Percentiles rank a stretch among this genome's conserved stretches.
These are phyloP conservation scores for Seriola aureovittata DNA, from an alignment of 2,113 vertebrate species.

Conservation along the genomic window DNA sequence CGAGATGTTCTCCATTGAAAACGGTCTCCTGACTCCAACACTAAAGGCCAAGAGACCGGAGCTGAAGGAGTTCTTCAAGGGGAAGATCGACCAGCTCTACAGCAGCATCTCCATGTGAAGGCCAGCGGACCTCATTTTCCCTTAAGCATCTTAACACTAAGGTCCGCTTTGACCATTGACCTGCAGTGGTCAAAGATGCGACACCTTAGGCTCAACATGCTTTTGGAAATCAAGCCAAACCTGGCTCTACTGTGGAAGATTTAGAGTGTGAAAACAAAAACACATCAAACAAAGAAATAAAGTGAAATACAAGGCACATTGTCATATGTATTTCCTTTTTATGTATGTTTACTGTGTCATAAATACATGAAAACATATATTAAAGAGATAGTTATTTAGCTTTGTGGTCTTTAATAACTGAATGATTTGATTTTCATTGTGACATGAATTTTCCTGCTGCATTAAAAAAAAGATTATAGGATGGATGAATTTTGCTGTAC, in stretches of 20 bases:
- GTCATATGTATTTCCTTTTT: slow-evolving; percentile 27
- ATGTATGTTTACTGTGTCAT: slow-evolving; percentile 22
- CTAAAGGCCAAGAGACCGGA: slow-evolving; percentile 96
- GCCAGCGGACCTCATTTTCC: slow-evolving; percentile 32
- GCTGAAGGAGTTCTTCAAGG: slow-evolving; percentile 96
- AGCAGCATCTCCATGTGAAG: slow-evolving; percentile 91
- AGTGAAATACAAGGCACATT: slow-evolving; percentile 31
- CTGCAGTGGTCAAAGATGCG: slow-evolving; percentile 40
- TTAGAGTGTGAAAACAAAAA: slow-evolving; percentile 48
- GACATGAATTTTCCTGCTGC: slow-evolving; percentile 3
- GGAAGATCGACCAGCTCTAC: slow-evolving; percentile 94
- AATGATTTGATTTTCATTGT: slow-evolving; percentile 3
- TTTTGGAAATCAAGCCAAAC: slow-evolving; percentile 54
- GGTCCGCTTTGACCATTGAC: slow-evolving; percentile 53
- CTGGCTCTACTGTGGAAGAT: slow-evolving; percentile 32
- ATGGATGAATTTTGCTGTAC: neutral
- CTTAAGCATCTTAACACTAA: slow-evolving; percentile 56
- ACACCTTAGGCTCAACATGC: slow-evolving; percentile 46
- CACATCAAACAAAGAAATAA: slow-evolving; percentile 20
- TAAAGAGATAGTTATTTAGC: neutral
- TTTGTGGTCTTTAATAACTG: neutral
- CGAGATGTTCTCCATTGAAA: slow-evolving; percentile 96
- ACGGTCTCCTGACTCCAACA: slow-evolving; percentile 96
- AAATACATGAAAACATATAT: neutral
- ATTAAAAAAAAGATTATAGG: neutral